Evolutionary conservation across 1,140 invertebrate genomes (phyloP), one percentile per base, ranked within the genome.

Genomic region (Reticulitermes speratus): DNA sequence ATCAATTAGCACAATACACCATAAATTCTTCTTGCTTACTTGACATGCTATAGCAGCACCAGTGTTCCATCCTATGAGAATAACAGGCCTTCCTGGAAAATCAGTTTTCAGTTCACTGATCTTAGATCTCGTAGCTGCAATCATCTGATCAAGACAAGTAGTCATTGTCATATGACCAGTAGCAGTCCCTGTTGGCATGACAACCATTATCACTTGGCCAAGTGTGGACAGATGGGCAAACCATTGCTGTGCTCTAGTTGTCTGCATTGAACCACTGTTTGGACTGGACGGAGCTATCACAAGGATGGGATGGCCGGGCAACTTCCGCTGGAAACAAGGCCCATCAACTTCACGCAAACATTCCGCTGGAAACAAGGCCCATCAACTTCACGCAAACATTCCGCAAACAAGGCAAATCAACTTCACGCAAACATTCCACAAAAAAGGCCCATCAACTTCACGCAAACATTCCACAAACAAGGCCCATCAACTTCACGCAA

Each of bases 31-130:
- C 52, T 55, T 55, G 52, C 19, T 48, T 90, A 93, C 92, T 91
- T 95, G 94, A 87, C 94, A 91, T 32, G 96, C 96, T 52, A 97
- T 90, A 0, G 96, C 92, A 69, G 96, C 93, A 21, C 96, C 96
- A 83, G 94, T 93, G 88, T 95, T 95, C 89, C 96, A 96, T 23
- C 97, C 97, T 85, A 97, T 90, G 1, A 97, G 90, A 84, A 97
- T 94, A 59, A 97, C 94, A 38, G 95, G 94, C 88, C 94, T 92
- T n/a, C 93, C 94, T 8, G 94, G 93, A 90, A 92, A 94, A 87
- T 95, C 95, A 14, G 91, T 91, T 89, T 94, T 93, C 3, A 96
- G 89, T 90, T 96, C 95, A 87, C 94, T 92, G 32, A 97, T 93
- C 91, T 96, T 96, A 19, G 94, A 92, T 84, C 94, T 91, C 0